Evolutionary conservation across 2,113 vertebrate genomes (phyloP), one percentile per base, ranked within the genome.

Genomic region (Labeo rohita): DNA sequence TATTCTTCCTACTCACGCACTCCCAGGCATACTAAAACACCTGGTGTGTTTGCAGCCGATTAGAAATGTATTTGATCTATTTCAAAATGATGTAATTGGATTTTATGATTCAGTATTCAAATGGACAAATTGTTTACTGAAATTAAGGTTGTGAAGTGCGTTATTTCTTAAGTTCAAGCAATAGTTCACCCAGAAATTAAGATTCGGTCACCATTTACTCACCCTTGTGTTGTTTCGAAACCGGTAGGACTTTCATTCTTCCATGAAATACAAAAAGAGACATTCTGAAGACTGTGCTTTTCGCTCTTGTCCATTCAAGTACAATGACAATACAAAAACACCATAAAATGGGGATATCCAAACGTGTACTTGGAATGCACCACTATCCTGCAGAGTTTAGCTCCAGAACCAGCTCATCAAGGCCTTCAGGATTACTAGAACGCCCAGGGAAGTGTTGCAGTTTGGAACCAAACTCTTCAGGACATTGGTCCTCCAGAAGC

Each of bases 61-160:
- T 61, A 66, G n/a, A 28, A 45, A 8, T 28, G 16, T 66, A 52
- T 85, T 63, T 52, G 16, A 50, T 86, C 45, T 18, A 45, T 74
- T 18, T 79, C 2, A 3, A 79, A n/a, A 59, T 43, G 11, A 11
- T 21, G 2, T 79, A 59, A 59, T n/a, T 13, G 10, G 2, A 28
- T 61, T 43, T 79, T n/a, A 79, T 45, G 21, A 61, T 43, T 79
- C 4, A 59, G 6, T 18, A 36, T 56, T 54, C 3, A 43, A 23
- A 49, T 75, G 10, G 16, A 73, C 70, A 45, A 28, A 65, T 12
- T 13, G 0, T 28, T 66, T 66, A 65, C 10, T 65, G 23, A 28
- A 28, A 34, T 66, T 28, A 66, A 66, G 5, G 23, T 66, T 12
- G 18, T 66, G 28, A 28, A 18, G 16, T 56, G 6, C 16, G 2